Evolutionary conservation across 2,888 invertebrate genomes (phyloP).

Genomic region (Thereva nobilitata): DNA sequence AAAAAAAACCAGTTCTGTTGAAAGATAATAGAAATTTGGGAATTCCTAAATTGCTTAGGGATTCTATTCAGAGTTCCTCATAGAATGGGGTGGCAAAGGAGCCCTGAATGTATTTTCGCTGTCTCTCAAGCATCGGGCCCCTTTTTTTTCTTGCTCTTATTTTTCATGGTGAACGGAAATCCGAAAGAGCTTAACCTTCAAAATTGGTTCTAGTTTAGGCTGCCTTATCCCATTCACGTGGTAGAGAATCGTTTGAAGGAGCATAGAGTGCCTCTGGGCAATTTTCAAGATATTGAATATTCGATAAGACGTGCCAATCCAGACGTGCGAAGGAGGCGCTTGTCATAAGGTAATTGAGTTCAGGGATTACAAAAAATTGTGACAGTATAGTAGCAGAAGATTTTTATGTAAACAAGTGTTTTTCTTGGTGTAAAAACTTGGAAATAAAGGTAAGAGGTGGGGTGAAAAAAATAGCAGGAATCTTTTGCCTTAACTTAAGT

Average conservation of each 20-base stretch:
- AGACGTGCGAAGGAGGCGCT: neutral
- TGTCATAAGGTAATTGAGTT: constrained; percentile 5
- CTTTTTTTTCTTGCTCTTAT: neutral
- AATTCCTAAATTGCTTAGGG: constrained; percentile 11
- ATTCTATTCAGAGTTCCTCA: neutral
- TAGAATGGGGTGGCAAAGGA: neutral
- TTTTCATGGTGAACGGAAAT: constrained; percentile 14
- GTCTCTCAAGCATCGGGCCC: neutral
- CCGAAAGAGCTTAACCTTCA: constrained; percentile 21
- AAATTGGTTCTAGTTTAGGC: constrained; percentile 11
- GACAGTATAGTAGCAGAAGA: neutral
- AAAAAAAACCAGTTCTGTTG: neutral
- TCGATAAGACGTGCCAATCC: constrained; percentile 9
- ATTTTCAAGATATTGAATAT: constrained; percentile 9
- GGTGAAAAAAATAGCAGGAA: too few relatives aligned
- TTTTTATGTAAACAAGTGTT: too few relatives aligned
- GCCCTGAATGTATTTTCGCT: constrained; percentile 7
- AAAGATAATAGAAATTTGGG: neutral
- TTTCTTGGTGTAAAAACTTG: too few relatives aligned
- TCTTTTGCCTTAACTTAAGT: too few relatives aligned
- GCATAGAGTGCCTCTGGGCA: constrained; percentile 1
- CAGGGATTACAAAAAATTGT: neutral
- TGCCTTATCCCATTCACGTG: neutral
- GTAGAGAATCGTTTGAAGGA: constrained; percentile 1
- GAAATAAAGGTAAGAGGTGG: too few relatives aligned